Evolutionary conservation across 1,140 invertebrate genomes (phyloP).

Genomic region (Nylanderia fulva): DNA sequence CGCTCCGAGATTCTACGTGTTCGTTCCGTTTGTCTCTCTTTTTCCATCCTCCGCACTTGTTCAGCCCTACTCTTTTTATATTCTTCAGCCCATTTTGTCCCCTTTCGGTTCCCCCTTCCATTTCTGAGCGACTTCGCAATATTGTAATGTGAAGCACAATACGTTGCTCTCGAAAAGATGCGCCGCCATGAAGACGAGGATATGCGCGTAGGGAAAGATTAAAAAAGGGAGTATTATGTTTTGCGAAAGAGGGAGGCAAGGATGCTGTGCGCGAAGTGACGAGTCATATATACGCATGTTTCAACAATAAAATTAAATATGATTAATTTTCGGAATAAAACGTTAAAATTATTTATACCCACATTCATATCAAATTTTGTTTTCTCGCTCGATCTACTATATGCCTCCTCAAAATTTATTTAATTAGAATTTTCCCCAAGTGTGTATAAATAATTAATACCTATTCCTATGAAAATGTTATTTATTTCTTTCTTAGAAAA

Average conservation of each 20-base stretch:
- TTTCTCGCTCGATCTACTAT: background rate
- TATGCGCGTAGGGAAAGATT: conserved; percentile 63
- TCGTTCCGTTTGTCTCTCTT: conserved; percentile 64
- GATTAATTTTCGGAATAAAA: conserved; percentile 46
- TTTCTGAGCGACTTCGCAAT: conserved; percentile 68
- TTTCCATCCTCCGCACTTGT: background rate
- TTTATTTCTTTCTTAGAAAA: background rate
- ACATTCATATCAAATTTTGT: background rate
- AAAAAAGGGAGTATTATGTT: conserved; percentile 68
- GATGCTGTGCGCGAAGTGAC: conserved; percentile 53
- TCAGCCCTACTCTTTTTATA: conserved; percentile 32
- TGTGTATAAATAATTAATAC: background rate
- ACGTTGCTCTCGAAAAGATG: conserved; percentile 64
- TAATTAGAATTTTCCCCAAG: background rate
- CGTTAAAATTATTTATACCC: background rate
- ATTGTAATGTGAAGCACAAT: conserved; percentile 76
- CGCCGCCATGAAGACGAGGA: conserved; percentile 60
- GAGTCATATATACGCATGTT: conserved; percentile 23
- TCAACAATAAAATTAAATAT: conserved; percentile 13
- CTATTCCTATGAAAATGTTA: background rate
- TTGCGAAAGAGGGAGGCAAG: conserved; percentile 30
- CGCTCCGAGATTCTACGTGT: conserved; percentile 64
- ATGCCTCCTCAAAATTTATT: no score
- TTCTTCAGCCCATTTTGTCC: conserved; percentile 30
- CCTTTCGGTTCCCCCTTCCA: conserved; percentile 36